phyloP scores from a whole-genome alignment of 2,797 vertebrate genomes.

The Euthynnus affinis region DNA sequence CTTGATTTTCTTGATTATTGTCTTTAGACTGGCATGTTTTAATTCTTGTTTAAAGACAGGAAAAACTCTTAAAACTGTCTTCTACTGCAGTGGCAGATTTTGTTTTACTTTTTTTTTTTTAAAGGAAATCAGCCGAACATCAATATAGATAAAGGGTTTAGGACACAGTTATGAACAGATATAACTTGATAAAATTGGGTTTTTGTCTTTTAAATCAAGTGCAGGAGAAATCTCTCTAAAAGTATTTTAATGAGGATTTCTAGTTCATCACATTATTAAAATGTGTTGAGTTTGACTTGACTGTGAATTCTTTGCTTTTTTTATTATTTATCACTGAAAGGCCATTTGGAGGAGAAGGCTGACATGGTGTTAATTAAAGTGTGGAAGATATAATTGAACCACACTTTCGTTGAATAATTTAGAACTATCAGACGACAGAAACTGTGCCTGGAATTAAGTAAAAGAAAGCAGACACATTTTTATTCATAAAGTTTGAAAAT shows the following conservation, averaged over 20 bases:
- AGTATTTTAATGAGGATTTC: background rate
- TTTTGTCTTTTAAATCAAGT: background rate
- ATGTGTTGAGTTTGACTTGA: too few species aligned
- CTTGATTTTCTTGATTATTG: background rate
- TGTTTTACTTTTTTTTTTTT: too few species aligned
- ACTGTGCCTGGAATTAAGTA: background rate
- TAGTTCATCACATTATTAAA: too few species aligned
- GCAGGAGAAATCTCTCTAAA: background rate
- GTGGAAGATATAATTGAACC: conserved; percentile 28
- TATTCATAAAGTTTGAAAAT: background rate
- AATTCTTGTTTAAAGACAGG: background rate
- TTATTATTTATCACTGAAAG: background rate
- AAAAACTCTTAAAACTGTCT: background rate
- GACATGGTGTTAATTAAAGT: conserved; percentile 25
- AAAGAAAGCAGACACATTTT: background rate
- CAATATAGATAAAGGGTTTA: background rate
- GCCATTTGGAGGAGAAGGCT: conserved; percentile 1
- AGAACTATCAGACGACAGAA: conserved; percentile 2
- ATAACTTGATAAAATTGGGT: background rate
- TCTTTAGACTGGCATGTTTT: background rate
- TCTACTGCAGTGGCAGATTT: too few species aligned
- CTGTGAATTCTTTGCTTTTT: background rate
- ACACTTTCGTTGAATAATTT: conserved; percentile 12
- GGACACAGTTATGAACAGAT: background rate
- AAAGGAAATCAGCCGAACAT: background rate